A percentile compares a stretch with the other conserved stretches of the same genome.
phyloP scores from a whole-genome alignment of 2,888 invertebrate species.

The Hermodice carunculata region DNA sequence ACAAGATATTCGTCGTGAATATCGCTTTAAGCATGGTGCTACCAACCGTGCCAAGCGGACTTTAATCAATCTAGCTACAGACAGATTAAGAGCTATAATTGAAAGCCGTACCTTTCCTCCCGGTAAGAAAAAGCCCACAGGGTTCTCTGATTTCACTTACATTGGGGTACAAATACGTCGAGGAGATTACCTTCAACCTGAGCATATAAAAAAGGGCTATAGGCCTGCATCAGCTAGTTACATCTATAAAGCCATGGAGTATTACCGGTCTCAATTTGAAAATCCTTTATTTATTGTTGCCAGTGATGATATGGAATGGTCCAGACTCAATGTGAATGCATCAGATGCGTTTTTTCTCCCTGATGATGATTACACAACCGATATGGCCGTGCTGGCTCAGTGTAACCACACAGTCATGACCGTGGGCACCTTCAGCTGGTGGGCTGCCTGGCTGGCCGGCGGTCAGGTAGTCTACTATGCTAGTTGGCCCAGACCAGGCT shows the following conservation, averaged over 20 bases:
- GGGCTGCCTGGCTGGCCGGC: slow-evolving; percentile 22
- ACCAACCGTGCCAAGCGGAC: background rate
- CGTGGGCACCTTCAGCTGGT: slow-evolving; percentile 25
- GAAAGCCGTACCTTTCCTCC: too few relatives aligned
- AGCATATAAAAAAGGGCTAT: slow-evolving; percentile 17
- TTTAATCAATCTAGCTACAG: too few relatives aligned
- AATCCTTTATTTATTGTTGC: slow-evolving; percentile 12
- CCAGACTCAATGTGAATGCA: background rate
- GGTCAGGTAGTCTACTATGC: slow-evolving; percentile 19
- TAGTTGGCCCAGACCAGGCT: slow-evolving; percentile 12
- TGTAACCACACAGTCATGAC: slow-evolving; percentile 26
- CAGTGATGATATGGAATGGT: slow-evolving; percentile 17
- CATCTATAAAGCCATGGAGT: slow-evolving; percentile 16
- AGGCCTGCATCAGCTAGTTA: slow-evolving; percentile 15
- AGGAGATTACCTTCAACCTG: slow-evolving; percentile 9
- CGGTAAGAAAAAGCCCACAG: too few relatives aligned
- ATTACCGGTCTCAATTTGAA: slow-evolving; percentile 12
- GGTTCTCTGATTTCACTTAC: slow-evolving; percentile 1
- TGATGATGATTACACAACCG: slow-evolving; percentile 2
- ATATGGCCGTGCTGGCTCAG: slow-evolving; percentile 12
- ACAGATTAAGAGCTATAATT: too few relatives aligned
- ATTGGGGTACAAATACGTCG: slow-evolving; percentile 19
- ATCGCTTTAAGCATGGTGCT: slow-evolving; percentile 11
- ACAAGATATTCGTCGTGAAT: slow-evolving; percentile 18
- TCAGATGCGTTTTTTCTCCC: slow-evolving; percentile 2